These are phyloP conservation scores for Leucozona laternaria DNA, from an alignment of 2,888 invertebrate genomes.

Conservation along the genomic window DNA sequence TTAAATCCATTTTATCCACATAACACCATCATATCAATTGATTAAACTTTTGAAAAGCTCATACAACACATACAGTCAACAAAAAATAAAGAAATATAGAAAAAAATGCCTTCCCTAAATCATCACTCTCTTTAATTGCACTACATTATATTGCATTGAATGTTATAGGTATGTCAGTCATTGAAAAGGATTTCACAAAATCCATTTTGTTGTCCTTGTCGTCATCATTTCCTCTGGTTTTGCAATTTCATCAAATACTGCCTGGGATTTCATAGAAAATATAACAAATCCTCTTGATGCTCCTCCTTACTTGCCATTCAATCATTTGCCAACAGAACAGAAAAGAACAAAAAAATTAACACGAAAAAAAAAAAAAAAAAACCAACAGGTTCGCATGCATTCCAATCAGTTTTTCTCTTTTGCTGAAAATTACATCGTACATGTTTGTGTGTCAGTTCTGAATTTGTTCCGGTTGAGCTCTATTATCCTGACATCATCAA, in stretches of 20 bases:
- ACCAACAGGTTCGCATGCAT: slow-evolving; percentile 41
- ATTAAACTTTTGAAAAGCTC: slow-evolving; percentile 1
- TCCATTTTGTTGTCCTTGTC: slow-evolving; percentile 29
- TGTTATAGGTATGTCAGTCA: slow-evolving; percentile 12
- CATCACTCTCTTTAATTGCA: slow-evolving; percentile 61
- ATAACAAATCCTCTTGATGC: slow-evolving; percentile 43
- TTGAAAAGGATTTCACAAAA: slow-evolving; percentile 48
- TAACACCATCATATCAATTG: slow-evolving; percentile 19
- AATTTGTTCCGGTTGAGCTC: background rate
- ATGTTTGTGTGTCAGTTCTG: background rate
- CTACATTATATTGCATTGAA: slow-evolving; percentile 19
- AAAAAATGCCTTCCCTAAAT: slow-evolving; percentile 9
- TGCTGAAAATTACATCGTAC: background rate
- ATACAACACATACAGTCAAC: background rate
- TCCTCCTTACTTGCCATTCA: slow-evolving; percentile 44
- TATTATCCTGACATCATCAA: slow-evolving; percentile 45
- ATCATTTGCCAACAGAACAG: slow-evolving; percentile 32
- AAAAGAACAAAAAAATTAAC: slow-evolving; percentile 10
- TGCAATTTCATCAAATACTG: slow-evolving; percentile 43
- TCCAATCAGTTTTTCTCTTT: slow-evolving; percentile 20
- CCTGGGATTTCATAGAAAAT: slow-evolving; percentile 19
- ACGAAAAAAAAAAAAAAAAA: background rate
- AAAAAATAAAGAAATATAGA: background rate
- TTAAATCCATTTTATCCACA: background rate
- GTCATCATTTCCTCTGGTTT: slow-evolving; percentile 22